Evolutionary conservation across 2,888 invertebrate species (phyloP), one percentile per base, ranked within the genome.

Genomic region (Eubasilissa splendida): DNA sequence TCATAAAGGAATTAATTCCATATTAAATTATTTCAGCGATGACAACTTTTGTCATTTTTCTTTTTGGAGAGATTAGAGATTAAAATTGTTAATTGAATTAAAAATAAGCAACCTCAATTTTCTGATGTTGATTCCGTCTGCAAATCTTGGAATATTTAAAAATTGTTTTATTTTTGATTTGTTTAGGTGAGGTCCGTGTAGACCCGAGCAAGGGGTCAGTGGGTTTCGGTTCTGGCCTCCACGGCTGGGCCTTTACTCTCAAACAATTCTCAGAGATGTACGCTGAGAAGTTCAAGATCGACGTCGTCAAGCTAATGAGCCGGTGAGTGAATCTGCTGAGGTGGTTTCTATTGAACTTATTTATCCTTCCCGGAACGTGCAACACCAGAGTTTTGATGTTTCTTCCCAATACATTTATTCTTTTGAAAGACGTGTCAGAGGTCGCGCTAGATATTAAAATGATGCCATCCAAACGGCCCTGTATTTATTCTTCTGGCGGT

Each of bases 191-290:
- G 92, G 98, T 99, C 85, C 95, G 97, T 87, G 99, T 97, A 85
- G 98, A 99, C 90, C 99, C 99, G 85, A 96, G 97, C 90, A 97
- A 96, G 91, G 99, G 99, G 85, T 99, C 98, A 83, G 99, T 99
- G 84, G 99, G 99, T 87, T 99, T 99, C 89, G 99, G 99, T 83
- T 99, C 99, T 50, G 99, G 99, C 86, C 96, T 99, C 84, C 99
- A 99, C 89, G 99, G 99, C 84, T 99, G 99, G 99, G 99, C 99
- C 75, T 99, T 99, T 90, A 99, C 99, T 84, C 93, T 99, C 85
- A 99, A 99, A 92, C 99, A 99, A 92, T 99, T 99, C 92, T 92
- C 99, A 71, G 99, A 99, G 90, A 97, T 99, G 96, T 99, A 99
- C 88, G 96, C 98, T 54, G 96, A 96, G 88, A 99, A 99, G 91